A percentile compares a stretch with the other conserved stretches of the same genome.
These are phyloP conservation scores for Pinctada fucata DNA, from an alignment of 2,888 invertebrate species.

Conservation along the genomic window DNA sequence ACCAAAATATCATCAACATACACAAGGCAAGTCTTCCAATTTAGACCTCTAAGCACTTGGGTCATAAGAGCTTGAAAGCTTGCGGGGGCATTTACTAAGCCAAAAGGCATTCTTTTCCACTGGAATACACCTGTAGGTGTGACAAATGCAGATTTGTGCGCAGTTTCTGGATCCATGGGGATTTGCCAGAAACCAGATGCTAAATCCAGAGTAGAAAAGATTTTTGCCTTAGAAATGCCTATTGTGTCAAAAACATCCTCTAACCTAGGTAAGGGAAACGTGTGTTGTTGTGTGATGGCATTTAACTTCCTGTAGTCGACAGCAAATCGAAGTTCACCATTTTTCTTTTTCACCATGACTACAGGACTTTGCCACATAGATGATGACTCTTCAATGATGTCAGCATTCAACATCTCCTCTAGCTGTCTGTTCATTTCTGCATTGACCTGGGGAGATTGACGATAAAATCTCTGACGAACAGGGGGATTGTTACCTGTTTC, in stretches of 20 bases:
- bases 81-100: constrained; percentile 20
- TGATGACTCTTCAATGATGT: too few relatives aligned
- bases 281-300: constrained; percentile 23
- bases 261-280: constrained; percentile 33
- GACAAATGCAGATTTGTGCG: constrained; percentile 20
- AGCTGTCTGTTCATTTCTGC: too few relatives aligned
- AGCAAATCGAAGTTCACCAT: constrained; percentile 19
- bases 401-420: too few relatives aligned
- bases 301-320: constrained; percentile 24
- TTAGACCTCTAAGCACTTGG: too few relatives aligned
- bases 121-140: constrained; percentile 42
- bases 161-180: too few relatives aligned
- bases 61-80: too few relatives aligned
- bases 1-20: too few relatives aligned
- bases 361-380: too few relatives aligned
- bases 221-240: constrained; percentile 25
- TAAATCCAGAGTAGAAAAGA: constrained; percentile 20
- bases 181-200: too few relatives aligned
- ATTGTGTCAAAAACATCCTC: constrained; percentile 39
- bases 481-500: constrained; percentile 42
- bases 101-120: too few relatives aligned
- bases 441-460: constrained; percentile 40
- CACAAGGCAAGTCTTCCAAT: too few relatives aligned
- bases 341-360: constrained; percentile 24
- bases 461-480: constrained; percentile 31